phyloP scores from a whole-genome alignment of 2,113 vertebrate genomes.

The Argyrosomus japonicus region DNA sequence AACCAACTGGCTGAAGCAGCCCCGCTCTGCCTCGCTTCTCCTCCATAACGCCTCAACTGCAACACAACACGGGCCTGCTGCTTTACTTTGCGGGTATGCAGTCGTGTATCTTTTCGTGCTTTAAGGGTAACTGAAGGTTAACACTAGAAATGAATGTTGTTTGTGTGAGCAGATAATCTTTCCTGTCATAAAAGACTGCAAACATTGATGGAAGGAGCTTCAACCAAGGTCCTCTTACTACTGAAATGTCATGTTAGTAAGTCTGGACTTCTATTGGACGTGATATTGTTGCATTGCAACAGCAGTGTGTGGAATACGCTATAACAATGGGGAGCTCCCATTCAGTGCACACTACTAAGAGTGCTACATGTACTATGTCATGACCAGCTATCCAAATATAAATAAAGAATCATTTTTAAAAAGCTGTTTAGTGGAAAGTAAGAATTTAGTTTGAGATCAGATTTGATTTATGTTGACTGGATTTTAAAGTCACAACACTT shows the following conservation, averaged over 20 bases:
- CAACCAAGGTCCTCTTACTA: background rate
- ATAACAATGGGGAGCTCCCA: background rate
- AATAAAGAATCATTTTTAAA: no score
- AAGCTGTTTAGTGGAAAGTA: no score
- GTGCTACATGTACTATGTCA: background rate
- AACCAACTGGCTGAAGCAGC: slow-evolving; percentile 23
- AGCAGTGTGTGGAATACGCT: background rate
- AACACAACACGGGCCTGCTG: background rate
- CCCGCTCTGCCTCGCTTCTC: slow-evolving; percentile 9
- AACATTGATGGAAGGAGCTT: background rate
- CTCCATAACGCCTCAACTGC: slow-evolving; percentile 17
- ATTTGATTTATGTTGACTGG: no score
- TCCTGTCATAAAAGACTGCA: background rate
- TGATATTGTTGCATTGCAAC: background rate
- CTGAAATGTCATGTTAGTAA: background rate
- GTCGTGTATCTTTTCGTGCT: background rate
- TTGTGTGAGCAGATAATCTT: background rate
- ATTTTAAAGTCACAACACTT: no score
- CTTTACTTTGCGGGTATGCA: background rate
- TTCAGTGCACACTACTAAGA: background rate
- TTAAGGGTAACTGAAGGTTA: background rate
- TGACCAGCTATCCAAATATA: background rate
- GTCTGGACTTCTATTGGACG: background rate
- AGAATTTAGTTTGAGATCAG: no score
- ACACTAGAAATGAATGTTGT: slow-evolving; percentile 12